A percentile compares a stretch with the other conserved stretches of the same genome.
Conservation (phyloP, 2,888 invertebrate genomes). For the Rutpela maculata region DNA sequence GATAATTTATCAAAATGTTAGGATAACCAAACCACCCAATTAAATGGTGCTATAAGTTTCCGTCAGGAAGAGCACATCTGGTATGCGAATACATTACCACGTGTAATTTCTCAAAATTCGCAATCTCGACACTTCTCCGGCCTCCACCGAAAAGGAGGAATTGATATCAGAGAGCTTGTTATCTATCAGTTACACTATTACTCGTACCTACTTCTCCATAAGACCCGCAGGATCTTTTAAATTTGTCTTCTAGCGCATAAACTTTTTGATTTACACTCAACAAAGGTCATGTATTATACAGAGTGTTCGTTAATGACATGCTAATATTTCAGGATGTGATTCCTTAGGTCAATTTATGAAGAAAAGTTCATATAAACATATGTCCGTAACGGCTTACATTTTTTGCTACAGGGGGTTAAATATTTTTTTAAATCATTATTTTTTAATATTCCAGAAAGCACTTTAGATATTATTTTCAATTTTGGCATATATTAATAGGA, state of each 20-base stretch:
- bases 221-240: neutral
- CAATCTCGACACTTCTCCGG: conserved; percentile 3
- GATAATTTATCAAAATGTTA: conserved; percentile 19
- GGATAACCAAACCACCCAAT: conserved; percentile 20
- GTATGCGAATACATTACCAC: neutral
- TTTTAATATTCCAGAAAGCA: too few species aligned
- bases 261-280: neutral
- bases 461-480: too few species aligned
- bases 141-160: conserved; percentile 6
- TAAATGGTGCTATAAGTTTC: conserved; percentile 22
- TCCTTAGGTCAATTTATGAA: too few species aligned
- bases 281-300: neutral
- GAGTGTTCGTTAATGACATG: too few species aligned
- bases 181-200: conserved; percentile 4
- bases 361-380: too few species aligned
- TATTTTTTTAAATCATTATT: too few species aligned
- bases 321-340: too few species aligned
- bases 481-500: too few species aligned
- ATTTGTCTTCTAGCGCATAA: neutral
- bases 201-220: neutral
- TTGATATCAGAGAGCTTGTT: conserved; percentile 10
- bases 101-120: conserved; percentile 16
- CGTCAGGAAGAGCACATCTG: neutral
- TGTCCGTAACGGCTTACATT: too few species aligned
- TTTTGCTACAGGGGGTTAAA: too few species aligned